Evolutionary conservation across 1,140 invertebrate species (phyloP), one percentile per base, ranked within the genome.

Genomic region (Sitophilus oryzae): DNA sequence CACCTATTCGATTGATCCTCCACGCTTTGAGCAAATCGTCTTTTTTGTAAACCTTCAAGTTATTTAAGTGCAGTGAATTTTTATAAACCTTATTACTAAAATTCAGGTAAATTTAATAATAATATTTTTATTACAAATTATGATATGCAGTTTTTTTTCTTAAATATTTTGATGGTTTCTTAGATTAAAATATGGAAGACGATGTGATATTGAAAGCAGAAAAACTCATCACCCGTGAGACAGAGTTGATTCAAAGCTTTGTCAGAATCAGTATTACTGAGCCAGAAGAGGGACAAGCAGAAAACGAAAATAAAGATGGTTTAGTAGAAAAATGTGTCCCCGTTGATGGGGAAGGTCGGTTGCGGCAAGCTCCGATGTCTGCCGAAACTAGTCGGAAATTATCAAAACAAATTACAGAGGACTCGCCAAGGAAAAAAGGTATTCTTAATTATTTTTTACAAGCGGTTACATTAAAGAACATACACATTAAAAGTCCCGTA

Each of bases 231-330:
- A 78, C 76, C 20, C 79, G 83, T 57, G 85, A 88, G 54, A 79
- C 82, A 10, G 85, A 87, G 66, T 77, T 87, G 58, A 62, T 88
- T 3, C 84, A 87, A 71, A 86, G 85, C 67, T 89, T 86, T 58
- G 80, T 86, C 20, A 70, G 85, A 38, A 79, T 84, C 0, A 82
- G 78, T 23, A 64, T 78, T 2, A 78, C 75, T 10, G 68, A 63
- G 23, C 35, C 56, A 14, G 46, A 59, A 22, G 49, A 41, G 15
- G 45, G 52, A 23, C 16, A 20, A 4, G 35, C 52, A 16, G 52
- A 50, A 18, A 22, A 19, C 18, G 18, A 25, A 18, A 8, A 0
- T 5, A 11, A 30, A 30, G 25, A 5, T 30, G 25, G 25, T 30
- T n/a, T n/a, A n/a, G 15, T 19, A 38, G 14, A 9, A 44, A 43